Evolutionary conservation across 2,113 vertebrate species (phyloP).

Genomic region (Ophthalmolycus amberensis): DNA sequence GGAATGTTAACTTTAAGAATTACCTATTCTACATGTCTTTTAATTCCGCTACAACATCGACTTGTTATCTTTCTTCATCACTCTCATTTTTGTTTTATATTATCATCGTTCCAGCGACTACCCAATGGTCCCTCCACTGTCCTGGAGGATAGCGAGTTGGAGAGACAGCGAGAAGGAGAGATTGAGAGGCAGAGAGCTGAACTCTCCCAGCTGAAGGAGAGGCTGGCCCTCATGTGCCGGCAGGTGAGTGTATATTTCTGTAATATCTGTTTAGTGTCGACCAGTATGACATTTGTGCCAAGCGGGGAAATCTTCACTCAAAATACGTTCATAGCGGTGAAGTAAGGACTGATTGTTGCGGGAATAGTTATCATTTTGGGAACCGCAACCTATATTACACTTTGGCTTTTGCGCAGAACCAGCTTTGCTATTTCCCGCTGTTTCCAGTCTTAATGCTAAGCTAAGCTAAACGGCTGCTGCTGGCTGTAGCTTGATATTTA

Average conservation of each 20-base stretch:
- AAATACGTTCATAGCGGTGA: not conserved
- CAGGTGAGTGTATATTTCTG: slow-evolving; percentile 77
- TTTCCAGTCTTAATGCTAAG: not conserved
- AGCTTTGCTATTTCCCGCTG: not conserved
- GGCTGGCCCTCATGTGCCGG: slow-evolving; percentile 90
- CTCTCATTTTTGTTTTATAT: slow-evolving; percentile 10
- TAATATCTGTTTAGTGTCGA: not conserved
- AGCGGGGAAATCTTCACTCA: too few species aligned
- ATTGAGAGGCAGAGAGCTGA: slow-evolving; percentile 89
- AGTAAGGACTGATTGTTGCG: not conserved
- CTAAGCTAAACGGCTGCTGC: not conserved
- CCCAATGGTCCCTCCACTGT: slow-evolving; percentile 88
- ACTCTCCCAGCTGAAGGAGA: slow-evolving; percentile 91
- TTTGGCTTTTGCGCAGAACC: not conserved
- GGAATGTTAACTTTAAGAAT: slow-evolving; percentile 43
- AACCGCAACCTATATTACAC: not conserved
- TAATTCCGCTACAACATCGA: slow-evolving; percentile 15
- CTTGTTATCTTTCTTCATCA: slow-evolving; percentile 28
- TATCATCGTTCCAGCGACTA: slow-evolving; percentile 80
- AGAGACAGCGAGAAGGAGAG: slow-evolving; percentile 86
- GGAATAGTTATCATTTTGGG: not conserved
- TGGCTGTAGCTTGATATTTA: not conserved
- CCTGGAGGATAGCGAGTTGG: slow-evolving; percentile 80
- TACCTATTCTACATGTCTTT: slow-evolving; percentile 12
- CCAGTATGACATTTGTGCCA: not conserved